Base-by-base conservation (phyloP, 2,113 vertebrate species). In the Ciconia boyciana region DNA sequence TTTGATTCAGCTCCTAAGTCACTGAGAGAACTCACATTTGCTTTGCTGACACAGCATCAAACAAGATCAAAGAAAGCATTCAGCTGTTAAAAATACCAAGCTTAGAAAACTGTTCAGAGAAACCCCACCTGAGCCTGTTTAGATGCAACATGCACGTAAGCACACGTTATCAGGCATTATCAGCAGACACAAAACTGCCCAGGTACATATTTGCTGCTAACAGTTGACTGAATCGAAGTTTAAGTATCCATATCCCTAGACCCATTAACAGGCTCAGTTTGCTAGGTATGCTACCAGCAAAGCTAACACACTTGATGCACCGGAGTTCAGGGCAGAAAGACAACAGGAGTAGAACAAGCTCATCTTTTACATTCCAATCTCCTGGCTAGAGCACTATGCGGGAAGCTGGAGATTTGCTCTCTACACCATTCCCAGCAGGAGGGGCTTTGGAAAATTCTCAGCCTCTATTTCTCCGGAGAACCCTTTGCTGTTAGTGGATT, bases 301-400 rank as follows among this genome's bases (percentile, higher is more conserved):
- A 62, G 16, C 25, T 36, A n/a, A 36, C 32, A 26, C 12, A 5
- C 21, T 6, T 5, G 6, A 10, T 5, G 34, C 3, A 5, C 22
- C 25, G 22, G 36, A 43, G 11, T 1, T 75, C 2, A 3, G 57
- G 34, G 22, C 41, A 48, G 31, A 72, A 44, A 11, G 3, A 68
- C 20, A 66, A 21, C 13, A 9, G 39, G 5, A 49, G 25, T 29
- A 28, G 52, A 64, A 16, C 0, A 2, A 52, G 31, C 13, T 76
- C 41, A 34, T 48, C 16, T 52, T 55, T 44, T 34, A 43, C 26
- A 4, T 6, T 8, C 34, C 19, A 12, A 1, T 10, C n/a, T 39
- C 34, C 39, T 6, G 9, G 14, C 24, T 52, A 49, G 31, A 20
- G 34, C 25, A 43, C 26, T 10, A 2, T 0, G 0, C 21, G 34